phyloP scores from a whole-genome alignment of 2,113 vertebrate species.

The Platysteira castanea region DNA sequence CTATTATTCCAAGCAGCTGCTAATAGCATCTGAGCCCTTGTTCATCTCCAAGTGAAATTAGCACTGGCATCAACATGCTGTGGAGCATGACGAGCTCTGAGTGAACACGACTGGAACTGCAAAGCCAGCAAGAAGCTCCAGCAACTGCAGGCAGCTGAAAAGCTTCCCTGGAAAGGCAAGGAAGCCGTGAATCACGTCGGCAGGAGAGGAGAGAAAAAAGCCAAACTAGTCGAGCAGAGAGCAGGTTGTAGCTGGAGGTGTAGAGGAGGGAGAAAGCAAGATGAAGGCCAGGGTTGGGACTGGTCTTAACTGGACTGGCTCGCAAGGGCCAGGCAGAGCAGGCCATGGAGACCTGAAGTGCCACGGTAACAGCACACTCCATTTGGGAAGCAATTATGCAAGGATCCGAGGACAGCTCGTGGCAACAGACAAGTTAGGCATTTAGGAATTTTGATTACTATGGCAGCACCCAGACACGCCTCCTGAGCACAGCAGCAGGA shows the following conservation, averaged over 20 bases:
- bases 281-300: background rate
- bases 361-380: background rate
- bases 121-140: slow-evolving; percentile 25
- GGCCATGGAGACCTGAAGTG: background rate
- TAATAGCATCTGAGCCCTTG: slow-evolving; percentile 12
- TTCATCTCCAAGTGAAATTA: slow-evolving; percentile 16
- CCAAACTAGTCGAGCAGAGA: background rate
- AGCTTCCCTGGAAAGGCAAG: background rate
- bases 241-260: background rate
- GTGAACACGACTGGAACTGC: background rate
- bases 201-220: background rate
- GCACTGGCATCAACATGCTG: slow-evolving; percentile 10
- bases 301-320: background rate
- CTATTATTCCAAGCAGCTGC: slow-evolving; percentile 15
- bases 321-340: background rate
- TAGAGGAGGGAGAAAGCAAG: background rate
- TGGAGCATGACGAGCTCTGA: background rate
- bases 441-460: background rate
- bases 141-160: background rate
- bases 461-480: background rate
- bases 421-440: background rate
- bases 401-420: background rate
- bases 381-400: background rate
- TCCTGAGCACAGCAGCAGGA: background rate
- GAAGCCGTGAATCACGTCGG: fast-evolving